Base-by-base conservation (phyloP, 2,113 vertebrate species). In the Corvus moneduloides region DNA sequence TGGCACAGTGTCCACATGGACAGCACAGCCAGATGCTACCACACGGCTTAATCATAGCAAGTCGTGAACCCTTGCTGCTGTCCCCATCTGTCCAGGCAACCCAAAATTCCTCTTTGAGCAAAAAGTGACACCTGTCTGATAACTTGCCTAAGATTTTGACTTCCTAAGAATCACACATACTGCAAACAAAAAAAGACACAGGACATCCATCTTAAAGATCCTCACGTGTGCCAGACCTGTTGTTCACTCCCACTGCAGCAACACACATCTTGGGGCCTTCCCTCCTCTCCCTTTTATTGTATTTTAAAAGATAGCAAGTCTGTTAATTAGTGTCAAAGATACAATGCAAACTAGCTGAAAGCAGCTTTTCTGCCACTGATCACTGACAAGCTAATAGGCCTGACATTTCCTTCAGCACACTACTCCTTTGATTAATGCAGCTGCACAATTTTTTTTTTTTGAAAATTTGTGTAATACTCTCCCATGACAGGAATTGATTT, bases 401-500 rank as follows among this genome's bases (percentile, higher is more conserved):
- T 96, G 97, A 94, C 93, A 93, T 95, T 96, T 96, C 75, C 78
- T 94, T 87, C 76, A 51, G 76, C 78, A 43, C 73, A 80, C 66
- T 46, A 35, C 85, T 93, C 56, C 89, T 95, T 85, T 97, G 91
- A 97, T 95, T 93, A 96, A 96, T 85, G 85, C 83, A 90, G 84
- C 73, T 68, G 81, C 95, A 91, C 73, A 77, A 54, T 83, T 84
- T 62, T 84, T 24, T 24, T 87, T 41, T 84, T 71, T 66, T 37
- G 10, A 52, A 51, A 86, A 93, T 75, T 89, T 79, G 15, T 71
- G 49, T 78, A 87, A 91, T 89, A 35, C 33, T 67, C 51, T 90
- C 59, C 55, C 49, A 74, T 51, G 84, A 74, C 66, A 92, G 56
- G 49, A 93, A 94, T 0, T 74, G 79, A 87, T 90, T 95, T 94